Base-by-base conservation (phyloP, 2,888 invertebrate species). In the Lochmaea capreae region DNA sequence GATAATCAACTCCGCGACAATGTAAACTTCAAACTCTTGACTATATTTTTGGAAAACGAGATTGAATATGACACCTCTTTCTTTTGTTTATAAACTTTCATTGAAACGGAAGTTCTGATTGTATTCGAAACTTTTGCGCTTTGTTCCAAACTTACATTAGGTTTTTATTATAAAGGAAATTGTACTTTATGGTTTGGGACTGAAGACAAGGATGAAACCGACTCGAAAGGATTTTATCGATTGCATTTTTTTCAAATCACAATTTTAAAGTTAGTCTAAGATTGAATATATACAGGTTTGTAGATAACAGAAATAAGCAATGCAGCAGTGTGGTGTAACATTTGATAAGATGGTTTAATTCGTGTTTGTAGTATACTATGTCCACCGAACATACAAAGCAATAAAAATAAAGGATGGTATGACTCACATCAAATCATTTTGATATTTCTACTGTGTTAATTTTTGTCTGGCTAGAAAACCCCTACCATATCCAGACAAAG, bases 51-150 rank as follows among this genome's bases (percentile, higher is more conserved):
- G 80, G 79, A 81, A 83, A 83, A 83, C 81, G 80, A 83, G 83
- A 84, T 84, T 83, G 82, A 83, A 83, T 82, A 83, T 84, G 84
- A 83, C 83, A 82, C 80, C 81, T 80, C 79, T 82, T 82, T 82
- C 80, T 76, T 79, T 78, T 78, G 80, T 76, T 16, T 57, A 57
- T 67, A 77, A 79, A 81, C 78, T 81, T 80, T 76, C 81, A 80
- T 80, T 81, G 81, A 83, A 82, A 83, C 82, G 78, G 77, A 84
- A 84, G 84, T 84, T 84, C 80, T 83, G 83, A 83, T 84, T 83
- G 83, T 82, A 79, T 83, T 83, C 78, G 58, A 58, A 81, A 82
- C 77, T 78, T 80, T 78, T 77, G 73, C 74, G 59, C 70, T 70
- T 73, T 76, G 74, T 77, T 77, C 66, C 59, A 67, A 77, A 78